These are phyloP conservation scores for Acrobeloides nanus DNA, from an alignment of 2,888 invertebrate species.

Conservation along the genomic window DNA sequence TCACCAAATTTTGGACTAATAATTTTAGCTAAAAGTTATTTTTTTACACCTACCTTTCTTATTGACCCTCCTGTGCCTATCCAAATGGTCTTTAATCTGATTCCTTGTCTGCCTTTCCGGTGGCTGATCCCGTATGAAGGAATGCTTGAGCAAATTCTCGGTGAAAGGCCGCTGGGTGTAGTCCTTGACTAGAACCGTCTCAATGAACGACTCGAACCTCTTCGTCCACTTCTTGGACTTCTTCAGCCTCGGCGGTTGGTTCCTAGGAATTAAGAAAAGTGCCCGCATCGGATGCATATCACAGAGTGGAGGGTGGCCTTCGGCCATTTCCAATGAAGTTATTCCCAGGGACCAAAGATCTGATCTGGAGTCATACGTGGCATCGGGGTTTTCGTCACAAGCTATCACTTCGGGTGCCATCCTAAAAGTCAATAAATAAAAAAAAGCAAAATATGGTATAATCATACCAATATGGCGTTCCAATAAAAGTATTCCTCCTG, in stretches of 20 bases:
- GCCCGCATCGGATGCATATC: slow-evolving; percentile 96
- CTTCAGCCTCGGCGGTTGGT: slow-evolving; percentile 91
- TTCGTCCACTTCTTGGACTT: slow-evolving; percentile 63
- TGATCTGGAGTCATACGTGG: slow-evolving; percentile 81
- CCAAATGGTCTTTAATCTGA: slow-evolving; percentile 97
- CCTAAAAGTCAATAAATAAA: slow-evolving; percentile 39
- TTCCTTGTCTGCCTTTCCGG: slow-evolving; percentile 95
- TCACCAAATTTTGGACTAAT: too few relatives aligned
- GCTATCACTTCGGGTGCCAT: slow-evolving; percentile 99
- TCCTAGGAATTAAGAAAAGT: slow-evolving; percentile 91
- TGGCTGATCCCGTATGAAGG: slow-evolving; percentile 96
- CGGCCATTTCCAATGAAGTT: slow-evolving; percentile 98
- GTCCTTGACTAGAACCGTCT: slow-evolving; percentile 78
- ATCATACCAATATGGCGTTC: slow-evolving; percentile 61
- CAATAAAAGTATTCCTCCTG: slow-evolving; percentile 95
- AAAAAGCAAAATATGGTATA: slow-evolving; percentile 1
- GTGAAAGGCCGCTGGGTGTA: slow-evolving; percentile 97
- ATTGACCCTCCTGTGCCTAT: slow-evolving; percentile 64
- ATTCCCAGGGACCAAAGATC: slow-evolving; percentile 67
- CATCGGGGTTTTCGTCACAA: slow-evolving; percentile 98
- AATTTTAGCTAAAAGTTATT: too few relatives aligned
- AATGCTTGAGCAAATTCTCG: slow-evolving; percentile 90
- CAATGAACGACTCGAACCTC: slow-evolving; percentile 90
- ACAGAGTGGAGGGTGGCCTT: slow-evolving; percentile 71
- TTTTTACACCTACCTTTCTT: slow-evolving; percentile 49